Evolutionary conservation across 2,113 vertebrate species (phyloP).

Genomic region (Calidris pygmaea): DNA sequence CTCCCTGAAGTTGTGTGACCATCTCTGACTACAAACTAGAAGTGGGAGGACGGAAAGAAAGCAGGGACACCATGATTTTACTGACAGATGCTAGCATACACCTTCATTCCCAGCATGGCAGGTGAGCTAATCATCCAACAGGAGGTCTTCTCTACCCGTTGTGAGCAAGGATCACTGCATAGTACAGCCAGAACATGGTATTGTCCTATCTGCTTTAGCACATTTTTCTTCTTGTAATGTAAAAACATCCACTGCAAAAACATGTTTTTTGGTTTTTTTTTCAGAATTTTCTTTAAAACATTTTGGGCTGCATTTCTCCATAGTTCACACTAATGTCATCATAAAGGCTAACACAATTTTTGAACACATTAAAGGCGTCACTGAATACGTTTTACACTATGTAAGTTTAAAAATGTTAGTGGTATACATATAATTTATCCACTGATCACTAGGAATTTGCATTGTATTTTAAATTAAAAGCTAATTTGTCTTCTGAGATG

Average conservation of each 20-base stretch:
- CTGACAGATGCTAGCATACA: not conserved
- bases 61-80: not conserved
- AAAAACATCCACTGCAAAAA: not conserved
- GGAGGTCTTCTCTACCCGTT: not conserved
- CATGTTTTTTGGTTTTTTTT: not conserved
- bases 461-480: constrained; percentile 44
- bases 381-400: constrained; percentile 13
- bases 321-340: not conserved
- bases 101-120: not conserved
- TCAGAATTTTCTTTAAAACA: not conserved
- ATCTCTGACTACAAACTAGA: not conserved
- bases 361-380: not conserved
- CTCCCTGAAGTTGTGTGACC: not conserved
- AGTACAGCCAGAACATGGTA: not conserved
- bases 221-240: not conserved
- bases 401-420: not conserved
- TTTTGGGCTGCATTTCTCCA: not conserved
- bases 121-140: not conserved
- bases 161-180: not conserved
- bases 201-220: not conserved
- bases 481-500: constrained; percentile 1
- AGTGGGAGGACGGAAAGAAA: not conserved
- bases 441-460: not conserved
- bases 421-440: not conserved
- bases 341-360: not conserved